Percentiles rank a stretch among this genome's conserved stretches.
Evolutionary conservation across 2,797 vertebrate species (phyloP).

Genomic region (Odontamblyopus rebecca): DNA sequence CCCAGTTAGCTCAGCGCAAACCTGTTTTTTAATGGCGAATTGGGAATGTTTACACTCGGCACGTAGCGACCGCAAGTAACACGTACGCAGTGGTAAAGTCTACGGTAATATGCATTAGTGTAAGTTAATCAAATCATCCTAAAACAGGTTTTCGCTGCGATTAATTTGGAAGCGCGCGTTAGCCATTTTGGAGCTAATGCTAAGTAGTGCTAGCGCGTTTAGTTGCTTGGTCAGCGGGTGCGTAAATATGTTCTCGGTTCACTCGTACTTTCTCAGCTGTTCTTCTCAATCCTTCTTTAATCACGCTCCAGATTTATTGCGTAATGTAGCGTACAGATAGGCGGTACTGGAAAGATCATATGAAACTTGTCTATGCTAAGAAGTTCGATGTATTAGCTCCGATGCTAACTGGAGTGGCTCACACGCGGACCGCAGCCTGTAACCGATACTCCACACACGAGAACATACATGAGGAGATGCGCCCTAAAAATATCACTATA

Average conservation of each 20-base stretch:
- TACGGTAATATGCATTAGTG: too few relatives aligned
- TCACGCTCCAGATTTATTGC: too few relatives aligned
- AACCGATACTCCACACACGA: constrained; percentile 4
- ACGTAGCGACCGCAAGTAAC: neutral
- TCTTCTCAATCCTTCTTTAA: neutral
- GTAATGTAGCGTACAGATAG: too few relatives aligned
- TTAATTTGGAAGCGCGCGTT: constrained; percentile 41
- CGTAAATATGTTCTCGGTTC: constrained; percentile 10
- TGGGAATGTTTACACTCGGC: neutral
- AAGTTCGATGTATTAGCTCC: neutral
- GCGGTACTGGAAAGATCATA: neutral
- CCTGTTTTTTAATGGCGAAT: constrained; percentile 38
- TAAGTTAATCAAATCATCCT: neutral
- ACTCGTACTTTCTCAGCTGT: neutral
- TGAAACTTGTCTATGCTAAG: constrained; percentile 25
- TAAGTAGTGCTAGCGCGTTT: constrained; percentile 17
- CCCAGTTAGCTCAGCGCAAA: constrained; percentile 56
- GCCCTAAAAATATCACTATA: neutral
- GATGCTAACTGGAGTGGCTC: constrained; percentile 11
- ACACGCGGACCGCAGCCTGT: constrained; percentile 46
- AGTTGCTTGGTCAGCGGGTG: constrained; percentile 34
- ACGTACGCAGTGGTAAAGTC: too few relatives aligned
- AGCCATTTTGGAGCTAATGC: constrained; percentile 37
- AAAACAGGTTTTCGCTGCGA: neutral
- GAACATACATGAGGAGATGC: constrained; percentile 6